These are phyloP conservation scores for Seriola quinqueradiata DNA, from an alignment of 2,113 vertebrate species.

Conservation along the genomic window DNA sequence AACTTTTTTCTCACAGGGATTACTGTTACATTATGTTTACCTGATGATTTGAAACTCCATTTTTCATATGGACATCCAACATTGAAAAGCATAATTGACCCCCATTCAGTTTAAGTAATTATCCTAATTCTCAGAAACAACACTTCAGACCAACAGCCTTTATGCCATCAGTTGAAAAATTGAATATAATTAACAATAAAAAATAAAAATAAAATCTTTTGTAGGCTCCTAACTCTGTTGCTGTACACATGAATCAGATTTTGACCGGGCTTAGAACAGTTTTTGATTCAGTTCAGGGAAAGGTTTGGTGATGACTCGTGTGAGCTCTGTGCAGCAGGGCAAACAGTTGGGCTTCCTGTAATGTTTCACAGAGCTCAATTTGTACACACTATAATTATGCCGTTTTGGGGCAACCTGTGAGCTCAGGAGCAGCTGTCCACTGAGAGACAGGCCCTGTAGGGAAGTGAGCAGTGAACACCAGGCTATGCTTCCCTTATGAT, in stretches of 20 bases:
- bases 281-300: neutral
- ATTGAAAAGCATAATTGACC: too few species aligned
- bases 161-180: too few species aligned
- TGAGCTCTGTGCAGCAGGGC: conserved; percentile 19
- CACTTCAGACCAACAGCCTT: neutral
- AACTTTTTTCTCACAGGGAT: too few species aligned
- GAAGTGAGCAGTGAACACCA: conserved; percentile 16
- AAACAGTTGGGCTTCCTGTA: conserved; percentile 41
- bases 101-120: neutral
- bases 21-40: too few species aligned
- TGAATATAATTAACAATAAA: too few species aligned
- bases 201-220: too few species aligned
- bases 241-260: neutral
- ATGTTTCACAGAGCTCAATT: conserved; percentile 21
- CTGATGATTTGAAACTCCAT: too few species aligned
- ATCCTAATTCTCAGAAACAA: neutral
- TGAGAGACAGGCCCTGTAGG: conserved; percentile 9
- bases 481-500: conserved; percentile 6
- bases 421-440: conserved; percentile 35
- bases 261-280: neutral
- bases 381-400: conserved; percentile 21
- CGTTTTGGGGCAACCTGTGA: conserved; percentile 11
- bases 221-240: too few species aligned
- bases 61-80: too few species aligned
- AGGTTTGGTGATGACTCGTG: neutral